These are phyloP conservation scores for Clinocottus analis DNA, from an alignment of 2,113 vertebrate genomes.

Conservation along the genomic window DNA sequence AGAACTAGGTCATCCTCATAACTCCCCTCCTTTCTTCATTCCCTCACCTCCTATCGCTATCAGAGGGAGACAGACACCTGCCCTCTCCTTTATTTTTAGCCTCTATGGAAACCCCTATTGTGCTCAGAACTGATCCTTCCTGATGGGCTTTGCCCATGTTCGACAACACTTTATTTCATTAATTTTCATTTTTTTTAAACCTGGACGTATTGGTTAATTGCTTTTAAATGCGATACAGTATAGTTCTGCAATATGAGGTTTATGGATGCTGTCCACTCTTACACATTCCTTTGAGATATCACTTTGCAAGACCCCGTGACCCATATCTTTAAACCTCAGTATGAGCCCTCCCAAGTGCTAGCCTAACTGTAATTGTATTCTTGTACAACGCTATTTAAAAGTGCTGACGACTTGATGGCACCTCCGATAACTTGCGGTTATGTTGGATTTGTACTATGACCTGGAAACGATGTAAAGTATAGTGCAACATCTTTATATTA, in stretches of 20 bases:
- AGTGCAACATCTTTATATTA: not conserved
- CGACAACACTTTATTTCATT: not conserved
- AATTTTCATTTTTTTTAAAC: not conserved
- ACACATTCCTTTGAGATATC: not conserved
- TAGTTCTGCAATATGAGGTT: not conserved
- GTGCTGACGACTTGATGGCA: slow-evolving; percentile 44
- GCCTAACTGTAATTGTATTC: not conserved
- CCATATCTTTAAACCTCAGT: not conserved
- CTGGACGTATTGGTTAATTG: not conserved
- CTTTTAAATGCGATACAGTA: not conserved
- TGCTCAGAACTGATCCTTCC: slow-evolving; percentile 11
- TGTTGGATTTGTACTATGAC: not conserved
- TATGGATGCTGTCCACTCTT: not conserved
- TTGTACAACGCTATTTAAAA: slow-evolving; percentile 12
- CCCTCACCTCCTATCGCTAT: slow-evolving; percentile 34
- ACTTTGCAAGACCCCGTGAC: not conserved
- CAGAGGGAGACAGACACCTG: slow-evolving; percentile 39
- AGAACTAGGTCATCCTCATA: slow-evolving; percentile 61
- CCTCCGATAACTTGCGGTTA: not conserved
- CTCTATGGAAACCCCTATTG: slow-evolving; percentile 19
- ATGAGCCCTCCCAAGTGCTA: not conserved
- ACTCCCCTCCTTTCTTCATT: slow-evolving; percentile 19
- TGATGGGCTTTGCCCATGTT: not conserved
- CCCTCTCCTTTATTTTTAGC: slow-evolving; percentile 35
- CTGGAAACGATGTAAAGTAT: not conserved